phyloP scores from a whole-genome alignment of 2,113 vertebrate genomes.

The Clinocottus analis region DNA sequence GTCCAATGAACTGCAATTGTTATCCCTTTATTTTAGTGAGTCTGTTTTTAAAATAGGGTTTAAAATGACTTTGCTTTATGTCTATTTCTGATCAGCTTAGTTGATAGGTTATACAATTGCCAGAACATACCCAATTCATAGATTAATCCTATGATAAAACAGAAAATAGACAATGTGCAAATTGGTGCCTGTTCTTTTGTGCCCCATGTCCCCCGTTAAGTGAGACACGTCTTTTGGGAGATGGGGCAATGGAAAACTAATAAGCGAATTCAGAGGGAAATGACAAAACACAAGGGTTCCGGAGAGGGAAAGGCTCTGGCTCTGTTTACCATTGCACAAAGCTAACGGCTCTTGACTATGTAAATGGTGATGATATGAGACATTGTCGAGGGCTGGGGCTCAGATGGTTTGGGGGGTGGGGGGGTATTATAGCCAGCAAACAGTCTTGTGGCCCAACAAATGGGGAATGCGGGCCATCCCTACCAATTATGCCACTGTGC shows the following conservation, averaged over 20 bases:
- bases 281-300: constrained; percentile 69
- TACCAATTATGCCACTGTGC: constrained; percentile 85
- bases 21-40: background rate
- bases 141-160: constrained; percentile 40
- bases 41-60: background rate
- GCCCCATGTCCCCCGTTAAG: constrained; percentile 61
- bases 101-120: constrained; percentile 8
- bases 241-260: constrained; percentile 73
- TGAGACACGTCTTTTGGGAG: constrained; percentile 61
- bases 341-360: constrained; percentile 88
- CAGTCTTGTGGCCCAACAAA: constrained; percentile 77
- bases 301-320: constrained; percentile 74
- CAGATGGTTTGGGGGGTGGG: constrained; percentile 81
- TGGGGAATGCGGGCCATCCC: constrained; percentile 75
- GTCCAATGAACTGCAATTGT: background rate
- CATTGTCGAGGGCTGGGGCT: constrained; percentile 81
- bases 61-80: background rate
- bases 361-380: constrained; percentile 85
- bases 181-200: constrained; percentile 62
- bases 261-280: constrained; percentile 72
- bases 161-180: constrained; percentile 57
- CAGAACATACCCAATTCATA: constrained; percentile 18
- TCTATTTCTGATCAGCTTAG: constrained; percentile 6
- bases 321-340: constrained; percentile 83
- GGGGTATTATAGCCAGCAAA: constrained; percentile 79